Percentiles rank a stretch among this genome's conserved stretches.
These are phyloP conservation scores for Agrochola lota DNA, from an alignment of 2,888 invertebrate genomes.

Conservation along the genomic window DNA sequence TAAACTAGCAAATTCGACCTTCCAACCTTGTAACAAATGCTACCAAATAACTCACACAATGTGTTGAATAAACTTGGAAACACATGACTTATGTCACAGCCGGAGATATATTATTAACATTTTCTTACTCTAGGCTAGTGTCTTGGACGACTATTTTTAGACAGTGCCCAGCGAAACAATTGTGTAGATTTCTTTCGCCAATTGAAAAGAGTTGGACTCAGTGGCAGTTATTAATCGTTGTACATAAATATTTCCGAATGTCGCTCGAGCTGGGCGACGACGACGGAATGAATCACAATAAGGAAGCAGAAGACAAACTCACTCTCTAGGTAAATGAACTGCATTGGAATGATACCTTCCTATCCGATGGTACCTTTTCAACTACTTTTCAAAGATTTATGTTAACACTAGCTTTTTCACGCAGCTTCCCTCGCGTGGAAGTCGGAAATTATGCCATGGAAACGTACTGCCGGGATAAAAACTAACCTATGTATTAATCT, in stretches of 20 bases:
- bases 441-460: too few species aligned
- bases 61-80: conserved; percentile 61
- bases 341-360: conserved; percentile 29
- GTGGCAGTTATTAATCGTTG: conserved; percentile 82
- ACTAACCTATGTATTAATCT: too few species aligned
- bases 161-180: conserved; percentile 78
- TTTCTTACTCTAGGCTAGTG: conserved; percentile 75
- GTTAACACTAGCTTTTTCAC: too few species aligned
- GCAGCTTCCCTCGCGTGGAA: too few species aligned
- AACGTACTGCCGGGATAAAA: too few species aligned
- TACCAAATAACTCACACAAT: conserved; percentile 59
- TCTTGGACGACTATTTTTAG: conserved; percentile 81
- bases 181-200: conserved; percentile 80
- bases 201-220: conserved; percentile 81
- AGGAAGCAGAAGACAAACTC: conserved; percentile 55
- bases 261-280: conserved; percentile 52
- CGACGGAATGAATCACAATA: conserved; percentile 64
- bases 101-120: conserved; percentile 75
- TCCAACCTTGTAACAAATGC: conserved; percentile 38
- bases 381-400: not conserved
- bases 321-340: conserved; percentile 49
- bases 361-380: not conserved
- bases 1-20: conserved; percentile 29
- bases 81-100: conserved; percentile 73
- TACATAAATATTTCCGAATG: conserved; percentile 75